Evolutionary conservation across 2,113 vertebrate species (phyloP), one percentile per base, ranked within the genome.

Genomic region (Ancistrus triradiatus): DNA sequence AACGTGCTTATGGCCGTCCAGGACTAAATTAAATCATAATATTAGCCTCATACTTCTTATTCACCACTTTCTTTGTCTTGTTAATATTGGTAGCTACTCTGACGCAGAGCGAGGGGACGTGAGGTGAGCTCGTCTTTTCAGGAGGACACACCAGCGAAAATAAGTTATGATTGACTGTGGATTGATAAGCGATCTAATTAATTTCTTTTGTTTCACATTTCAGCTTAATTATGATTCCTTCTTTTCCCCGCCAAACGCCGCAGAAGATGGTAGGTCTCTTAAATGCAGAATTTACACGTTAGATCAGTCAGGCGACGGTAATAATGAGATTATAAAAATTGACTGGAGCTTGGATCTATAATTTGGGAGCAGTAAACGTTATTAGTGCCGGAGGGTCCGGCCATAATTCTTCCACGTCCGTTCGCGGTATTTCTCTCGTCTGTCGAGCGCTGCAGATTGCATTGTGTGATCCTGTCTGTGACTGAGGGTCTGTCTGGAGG

Each of bases 151-250:
- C 49, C 55, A 68, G 44, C 46, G 70, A 68, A 63, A 73, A 53
- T 59, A 59, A 68, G 59, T 67, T 47, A 55, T 78, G 69, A 79
- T 79, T 77, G 74, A 81, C 74, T 74, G 76, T 73, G 74, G 59
- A 70, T 77, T 81, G 83, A 85, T 84, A 85, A 86, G 80, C 78
- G 73, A 79, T 81, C 80, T 83, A 80, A 86, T 87, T 85, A 78
- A 82, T 83, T 85, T 73, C 68, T 68, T 81, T 80, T 82, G 83
- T 85, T 85, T 84, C 75, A 79, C 76, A 71, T 78, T 83, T 81
- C 74, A 70, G 80, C 81, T 84, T 82, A 74, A 78, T 86, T 78
- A 80, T 67, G 27, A 74, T 77, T 75, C 73, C 56, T 73, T 74
- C 73, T 76, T 66, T 37, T 14, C 37, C 31, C n/a, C n/a, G n/a